Conservation (phyloP, 1,140 invertebrate genomes). For the Steinernema feltiae region DNA sequence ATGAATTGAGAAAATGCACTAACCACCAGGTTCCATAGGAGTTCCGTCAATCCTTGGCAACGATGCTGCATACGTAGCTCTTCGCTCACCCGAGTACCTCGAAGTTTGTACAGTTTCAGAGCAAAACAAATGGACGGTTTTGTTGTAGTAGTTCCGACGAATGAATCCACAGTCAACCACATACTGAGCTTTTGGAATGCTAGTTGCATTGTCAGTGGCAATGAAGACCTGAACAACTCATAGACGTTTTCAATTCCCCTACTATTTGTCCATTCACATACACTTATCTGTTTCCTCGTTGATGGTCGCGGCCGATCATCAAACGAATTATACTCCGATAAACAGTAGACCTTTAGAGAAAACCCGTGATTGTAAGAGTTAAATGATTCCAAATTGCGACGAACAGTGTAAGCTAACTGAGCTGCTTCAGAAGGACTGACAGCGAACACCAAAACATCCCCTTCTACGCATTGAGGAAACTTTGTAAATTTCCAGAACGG, state of each 20-base stretch:
- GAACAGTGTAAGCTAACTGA: background rate
- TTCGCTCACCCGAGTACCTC: background rate
- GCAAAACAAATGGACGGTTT: background rate
- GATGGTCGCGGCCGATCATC: background rate
- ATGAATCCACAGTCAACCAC: background rate
- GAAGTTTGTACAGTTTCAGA: background rate
- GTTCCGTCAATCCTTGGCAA: background rate
- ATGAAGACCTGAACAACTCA: background rate
- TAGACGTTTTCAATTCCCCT: too few species aligned
- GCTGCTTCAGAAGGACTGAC: background rate
- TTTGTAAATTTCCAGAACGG: background rate
- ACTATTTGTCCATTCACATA: too few species aligned
- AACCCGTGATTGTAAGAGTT: background rate
- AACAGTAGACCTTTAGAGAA: background rate
- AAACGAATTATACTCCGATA: background rate
- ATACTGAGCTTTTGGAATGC: background rate
- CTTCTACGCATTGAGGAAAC: background rate
- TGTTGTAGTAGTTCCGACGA: background rate
- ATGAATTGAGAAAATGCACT: background rate
- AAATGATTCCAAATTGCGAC: background rate
- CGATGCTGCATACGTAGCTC: background rate
- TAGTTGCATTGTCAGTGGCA: background rate
- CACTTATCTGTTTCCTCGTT: too few species aligned
- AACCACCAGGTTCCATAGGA: background rate
- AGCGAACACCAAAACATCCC: background rate